Percentiles rank a stretch among this genome's conserved stretches.
These are phyloP conservation scores for Galeopterus variegatus DNA, from an alignment of 2,113 vertebrate genomes.

Conservation along the genomic window DNA sequence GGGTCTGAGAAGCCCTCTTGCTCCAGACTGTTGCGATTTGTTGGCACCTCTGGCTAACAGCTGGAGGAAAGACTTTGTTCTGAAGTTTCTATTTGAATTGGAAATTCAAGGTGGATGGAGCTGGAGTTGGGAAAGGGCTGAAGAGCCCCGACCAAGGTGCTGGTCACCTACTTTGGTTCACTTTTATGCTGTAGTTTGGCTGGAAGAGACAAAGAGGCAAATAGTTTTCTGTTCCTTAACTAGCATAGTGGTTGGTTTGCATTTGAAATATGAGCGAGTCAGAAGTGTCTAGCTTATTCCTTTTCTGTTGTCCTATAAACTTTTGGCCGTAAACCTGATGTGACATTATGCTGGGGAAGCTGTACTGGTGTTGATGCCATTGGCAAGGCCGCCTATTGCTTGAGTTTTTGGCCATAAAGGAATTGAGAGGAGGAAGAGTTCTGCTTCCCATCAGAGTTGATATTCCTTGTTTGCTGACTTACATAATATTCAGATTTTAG, in stretches of 20 bases:
- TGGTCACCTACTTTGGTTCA: not conserved
- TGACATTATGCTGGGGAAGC: not conserved
- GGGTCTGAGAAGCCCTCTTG: not conserved
- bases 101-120: not conserved
- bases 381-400: accelerated
- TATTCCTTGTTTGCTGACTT: not conserved
- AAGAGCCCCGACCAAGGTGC: not conserved
- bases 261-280: not conserved
- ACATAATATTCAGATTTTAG: not conserved
- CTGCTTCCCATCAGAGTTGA: not conserved
- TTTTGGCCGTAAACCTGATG: not conserved
- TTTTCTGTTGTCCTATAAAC: not conserved
- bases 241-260: not conserved
- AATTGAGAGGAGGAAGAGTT: not conserved
- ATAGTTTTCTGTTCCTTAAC: not conserved
- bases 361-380: accelerated
- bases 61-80: not conserved
- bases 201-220: not conserved
- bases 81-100: not conserved
- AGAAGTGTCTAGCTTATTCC: not conserved
- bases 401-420: not conserved
- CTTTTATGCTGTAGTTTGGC: not conserved
- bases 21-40: accelerated
- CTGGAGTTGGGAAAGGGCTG: not conserved
- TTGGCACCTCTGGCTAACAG: not conserved